Evolutionary conservation across 2,113 vertebrate genomes (phyloP).

Genomic region (Octodon degus): DNA sequence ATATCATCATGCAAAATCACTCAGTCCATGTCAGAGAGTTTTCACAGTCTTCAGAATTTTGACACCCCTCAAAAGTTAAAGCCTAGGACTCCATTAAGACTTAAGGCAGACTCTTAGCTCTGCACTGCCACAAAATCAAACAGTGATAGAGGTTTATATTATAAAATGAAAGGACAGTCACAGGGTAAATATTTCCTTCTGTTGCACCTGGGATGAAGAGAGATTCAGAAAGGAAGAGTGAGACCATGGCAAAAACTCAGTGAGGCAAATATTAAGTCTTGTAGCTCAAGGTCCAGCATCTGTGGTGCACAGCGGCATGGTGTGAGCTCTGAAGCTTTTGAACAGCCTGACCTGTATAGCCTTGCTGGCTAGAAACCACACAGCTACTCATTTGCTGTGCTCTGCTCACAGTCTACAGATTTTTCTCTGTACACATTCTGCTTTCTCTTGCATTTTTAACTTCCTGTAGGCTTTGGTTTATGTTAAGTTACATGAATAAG

Average conservation of each 20-base stretch:
- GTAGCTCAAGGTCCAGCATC: neutral
- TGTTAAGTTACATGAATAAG: neutral
- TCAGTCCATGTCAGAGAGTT: neutral
- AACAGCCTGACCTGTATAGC: too few relatives aligned
- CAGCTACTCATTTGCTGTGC: neutral
- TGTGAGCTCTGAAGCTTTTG: neutral
- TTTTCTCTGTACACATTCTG: neutral
- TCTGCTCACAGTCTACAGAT: neutral
- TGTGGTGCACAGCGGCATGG: neutral
- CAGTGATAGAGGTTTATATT: neutral
- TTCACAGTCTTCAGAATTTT: neutral
- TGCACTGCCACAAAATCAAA: neutral
- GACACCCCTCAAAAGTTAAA: neutral
- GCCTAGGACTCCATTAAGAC: neutral
- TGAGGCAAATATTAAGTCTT: neutral
- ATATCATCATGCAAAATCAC: neutral
- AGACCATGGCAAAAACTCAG: neutral
- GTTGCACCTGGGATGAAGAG: neutral
- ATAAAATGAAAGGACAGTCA: neutral
- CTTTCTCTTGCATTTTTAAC: neutral
- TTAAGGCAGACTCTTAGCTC: neutral
- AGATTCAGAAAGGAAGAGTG: neutral
- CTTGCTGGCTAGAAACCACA: neutral
- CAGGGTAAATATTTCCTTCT: neutral
- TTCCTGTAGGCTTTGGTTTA: neutral